Conservation (phyloP, 2,888 invertebrate species). For the Sipha maydis region DNA sequence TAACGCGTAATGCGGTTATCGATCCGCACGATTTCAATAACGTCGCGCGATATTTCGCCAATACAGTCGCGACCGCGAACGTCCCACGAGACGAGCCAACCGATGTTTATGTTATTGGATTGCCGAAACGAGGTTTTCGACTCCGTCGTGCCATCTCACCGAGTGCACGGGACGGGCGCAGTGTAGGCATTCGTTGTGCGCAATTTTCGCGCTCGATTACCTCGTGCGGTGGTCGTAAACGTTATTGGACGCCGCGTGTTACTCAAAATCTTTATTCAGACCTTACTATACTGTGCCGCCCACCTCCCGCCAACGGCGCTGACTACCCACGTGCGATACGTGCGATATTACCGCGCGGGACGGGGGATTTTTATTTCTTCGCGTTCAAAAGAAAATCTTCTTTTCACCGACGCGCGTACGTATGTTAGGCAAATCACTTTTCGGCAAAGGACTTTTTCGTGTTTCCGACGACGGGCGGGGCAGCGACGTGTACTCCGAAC, state of each 20-base stretch:
- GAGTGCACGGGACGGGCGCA: too few relatives aligned
- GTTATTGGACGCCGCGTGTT: constrained; percentile 10
- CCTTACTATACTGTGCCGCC: background rate
- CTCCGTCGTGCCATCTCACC: background rate
- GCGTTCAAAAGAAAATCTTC: background rate
- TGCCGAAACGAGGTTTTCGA: constrained; percentile 4
- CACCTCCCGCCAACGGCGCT: background rate
- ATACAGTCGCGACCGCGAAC: too few relatives aligned
- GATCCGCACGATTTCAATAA: background rate
- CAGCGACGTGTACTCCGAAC: background rate
- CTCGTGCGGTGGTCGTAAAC: background rate
- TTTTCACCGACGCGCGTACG: background rate
- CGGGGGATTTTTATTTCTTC: background rate
- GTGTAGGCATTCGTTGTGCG: background rate
- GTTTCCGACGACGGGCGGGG: background rate
- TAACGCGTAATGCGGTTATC: too few relatives aligned
- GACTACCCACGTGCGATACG: background rate
- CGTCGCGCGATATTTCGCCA: too few relatives aligned
- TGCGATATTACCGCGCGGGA: background rate
- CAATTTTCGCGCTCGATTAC: background rate
- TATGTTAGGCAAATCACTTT: constrained; percentile 16
- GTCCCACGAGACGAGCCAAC: background rate
- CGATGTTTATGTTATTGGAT: constrained; percentile 15
- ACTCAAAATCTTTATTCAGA: background rate
- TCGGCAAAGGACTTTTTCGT: constrained; percentile 4